A percentile compares a stretch with the other conserved stretches of the same genome.
Conservation (phyloP, 2,113 vertebrate species). For the Leptosomus discolor region DNA sequence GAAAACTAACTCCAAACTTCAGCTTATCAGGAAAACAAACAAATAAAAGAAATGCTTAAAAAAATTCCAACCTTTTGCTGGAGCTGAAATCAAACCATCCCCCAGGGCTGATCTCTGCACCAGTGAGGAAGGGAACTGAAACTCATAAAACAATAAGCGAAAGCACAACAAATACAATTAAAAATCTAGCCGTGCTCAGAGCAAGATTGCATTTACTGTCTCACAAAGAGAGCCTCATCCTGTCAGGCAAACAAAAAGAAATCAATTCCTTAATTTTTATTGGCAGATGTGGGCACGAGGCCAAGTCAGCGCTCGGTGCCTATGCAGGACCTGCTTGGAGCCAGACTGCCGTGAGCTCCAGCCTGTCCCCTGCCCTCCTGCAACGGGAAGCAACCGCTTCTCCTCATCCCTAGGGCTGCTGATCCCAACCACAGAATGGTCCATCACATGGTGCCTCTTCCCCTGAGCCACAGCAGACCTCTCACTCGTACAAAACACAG, state of each 20-base stretch:
- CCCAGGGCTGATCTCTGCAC: slow-evolving; percentile 43
- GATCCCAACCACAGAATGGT: background rate
- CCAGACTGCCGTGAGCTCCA: background rate
- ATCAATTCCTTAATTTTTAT: slow-evolving; percentile 83
- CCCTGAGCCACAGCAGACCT: background rate
- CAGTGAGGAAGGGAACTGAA: slow-evolving; percentile 58
- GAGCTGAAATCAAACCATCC: slow-evolving; percentile 63
- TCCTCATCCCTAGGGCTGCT: too few relatives aligned
- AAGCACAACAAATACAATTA: slow-evolving; percentile 75
- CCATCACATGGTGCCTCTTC: background rate
- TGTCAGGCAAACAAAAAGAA: slow-evolving; percentile 77
- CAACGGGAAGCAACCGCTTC: background rate
- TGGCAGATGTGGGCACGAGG: slow-evolving; percentile 56
- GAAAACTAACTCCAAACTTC: slow-evolving; percentile 25
- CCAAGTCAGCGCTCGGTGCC: slow-evolving; percentile 33
- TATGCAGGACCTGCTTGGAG: background rate
- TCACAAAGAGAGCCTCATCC: slow-evolving; percentile 70
- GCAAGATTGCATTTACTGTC: slow-evolving; percentile 70
- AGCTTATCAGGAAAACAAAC: background rate
- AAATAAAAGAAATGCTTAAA: background rate
- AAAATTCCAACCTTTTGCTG: slow-evolving; percentile 45
- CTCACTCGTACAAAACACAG: background rate
- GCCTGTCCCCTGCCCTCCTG: background rate
- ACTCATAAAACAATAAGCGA: slow-evolving; percentile 71
- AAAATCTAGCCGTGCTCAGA: slow-evolving; percentile 71